Base-by-base conservation (phyloP, 2,888 invertebrate species). In the Chelonus formosanus region DNA sequence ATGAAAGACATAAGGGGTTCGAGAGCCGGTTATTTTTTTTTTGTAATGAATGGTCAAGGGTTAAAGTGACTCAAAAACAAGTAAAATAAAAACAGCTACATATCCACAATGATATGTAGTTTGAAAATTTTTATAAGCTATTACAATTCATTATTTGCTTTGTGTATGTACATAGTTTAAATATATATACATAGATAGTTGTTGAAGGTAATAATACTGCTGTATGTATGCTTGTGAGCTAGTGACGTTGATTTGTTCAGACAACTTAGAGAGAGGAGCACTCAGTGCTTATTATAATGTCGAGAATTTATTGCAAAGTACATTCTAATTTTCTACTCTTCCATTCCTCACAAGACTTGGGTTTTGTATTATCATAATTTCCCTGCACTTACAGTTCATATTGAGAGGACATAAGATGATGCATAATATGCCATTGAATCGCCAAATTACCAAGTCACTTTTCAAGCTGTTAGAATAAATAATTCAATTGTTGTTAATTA, bases 31-130 rank as follows among this genome's bases (percentile, higher is more conserved):
- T n/a, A n/a, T n/a, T n/a, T 20, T 20, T 20, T 20, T 20, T 65
- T 62, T 60, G 20, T n/a, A 48, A 50, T 35, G 43, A 54, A 63
- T 43, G 63, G 59, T 63, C 57, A 62, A 55, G 59, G 63, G 68
- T 62, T 56, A 60, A 43, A 47, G 31, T 40, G 40, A 34, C 43
- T 53, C 32, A 40, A 48, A 59, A 36, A 8, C 4, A 40, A 40
- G 40, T 40, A 40, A 40, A 4, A 40, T 6, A 6, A 40, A 40
- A 40, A 40, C 59, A 59, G 54, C 56, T 58, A 63, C 58, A 35
- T 56, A 34, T n/a, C 5, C 6, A 47, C 7, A 31, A 35, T 34
- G 32, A 47, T 36, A 48, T 40, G 34, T 44, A 32, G 20, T 20
- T 20, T 20, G 20, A 20, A 20, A 20, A 20, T 20, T 20, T 20